Evolutionary conservation across 2,888 invertebrate species (phyloP), one percentile per base, ranked within the genome.

Genomic region (Argynnis bischoffii): DNA sequence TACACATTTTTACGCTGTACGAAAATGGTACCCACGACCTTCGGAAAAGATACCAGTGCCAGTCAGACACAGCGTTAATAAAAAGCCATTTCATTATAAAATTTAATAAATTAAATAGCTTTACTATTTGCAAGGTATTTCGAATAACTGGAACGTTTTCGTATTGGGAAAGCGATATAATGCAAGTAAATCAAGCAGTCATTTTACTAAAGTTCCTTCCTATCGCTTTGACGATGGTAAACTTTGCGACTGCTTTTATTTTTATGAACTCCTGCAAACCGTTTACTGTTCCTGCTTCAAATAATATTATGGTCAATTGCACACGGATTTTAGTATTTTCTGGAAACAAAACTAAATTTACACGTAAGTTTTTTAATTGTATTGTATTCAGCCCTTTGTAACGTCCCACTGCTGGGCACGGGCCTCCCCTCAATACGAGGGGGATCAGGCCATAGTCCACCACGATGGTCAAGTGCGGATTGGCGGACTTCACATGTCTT

Each of bases 111-210:
- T 50, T 51, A 63, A 46, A 55, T 2, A 51, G 31, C 5, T 16
- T 16, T 1, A 41, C 21, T 54, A 5, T 79, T 75, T 80, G 65
- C 13, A 74, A 92, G 92, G 85, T 91, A 65, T 81, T 87, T 18
- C 83, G 91, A 79, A 80, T 91, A 77, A 84, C 82, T 16, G 85
- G 87, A 11, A 84, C 91, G 46, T 89, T 90, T 74, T 77, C 83
- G 3, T 89, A 87, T 75, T 90, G 86, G 86, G 90, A 90, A 71
- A 77, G 82, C 46, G 83, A 92, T 69, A 90, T 92, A 78, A 88
- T 92, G 87, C 79, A 81, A 56, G 81, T 86, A 57, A 91, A 85
- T 73, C 82, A 87, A 55, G 81, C 82, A 1, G 82, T 89, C 3
- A 84, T 87, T 1, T 76, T 92, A 14, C 63, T 90, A 15, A 91